Percentiles rank a stretch among this genome's conserved stretches.
Conservation (phyloP, 2,888 invertebrate species). For the Torymus texanus region DNA sequence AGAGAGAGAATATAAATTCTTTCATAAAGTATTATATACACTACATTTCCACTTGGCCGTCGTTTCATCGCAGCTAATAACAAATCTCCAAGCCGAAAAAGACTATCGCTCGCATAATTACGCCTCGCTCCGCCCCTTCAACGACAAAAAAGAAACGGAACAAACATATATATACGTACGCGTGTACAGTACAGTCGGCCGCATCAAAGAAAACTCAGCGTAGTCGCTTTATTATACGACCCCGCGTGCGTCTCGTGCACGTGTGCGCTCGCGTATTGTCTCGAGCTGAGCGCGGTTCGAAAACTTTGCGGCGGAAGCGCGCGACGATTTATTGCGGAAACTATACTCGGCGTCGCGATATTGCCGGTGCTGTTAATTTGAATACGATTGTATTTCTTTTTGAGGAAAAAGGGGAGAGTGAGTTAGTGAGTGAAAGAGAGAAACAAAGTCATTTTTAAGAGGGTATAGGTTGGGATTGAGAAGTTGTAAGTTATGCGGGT, state of each 20-base stretch:
- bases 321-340: slow-evolving; percentile 37
- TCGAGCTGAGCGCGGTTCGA: background rate
- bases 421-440: no score
- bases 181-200: background rate
- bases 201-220: slow-evolving; percentile 44
- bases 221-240: background rate
- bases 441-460: no score
- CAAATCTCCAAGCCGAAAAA: no score
- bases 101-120: no score
- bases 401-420: no score
- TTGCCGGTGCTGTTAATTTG: slow-evolving; percentile 14
- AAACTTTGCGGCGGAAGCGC: slow-evolving; percentile 18
- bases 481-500: no score
- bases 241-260: slow-evolving; percentile 25
- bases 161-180: no score
- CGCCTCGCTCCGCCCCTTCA: background rate
- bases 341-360: slow-evolving; percentile 1
- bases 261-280: slow-evolving; percentile 22
- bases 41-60: no score
- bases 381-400: slow-evolving; percentile 13
- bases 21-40: no score
- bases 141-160: background rate
- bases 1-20: no score
- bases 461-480: no score
- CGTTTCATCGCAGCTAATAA: no score